A percentile compares a stretch with the other conserved stretches of the same genome.
phyloP scores from a whole-genome alignment of 1,140 invertebrate genomes.

The Penaeus indicus region DNA sequence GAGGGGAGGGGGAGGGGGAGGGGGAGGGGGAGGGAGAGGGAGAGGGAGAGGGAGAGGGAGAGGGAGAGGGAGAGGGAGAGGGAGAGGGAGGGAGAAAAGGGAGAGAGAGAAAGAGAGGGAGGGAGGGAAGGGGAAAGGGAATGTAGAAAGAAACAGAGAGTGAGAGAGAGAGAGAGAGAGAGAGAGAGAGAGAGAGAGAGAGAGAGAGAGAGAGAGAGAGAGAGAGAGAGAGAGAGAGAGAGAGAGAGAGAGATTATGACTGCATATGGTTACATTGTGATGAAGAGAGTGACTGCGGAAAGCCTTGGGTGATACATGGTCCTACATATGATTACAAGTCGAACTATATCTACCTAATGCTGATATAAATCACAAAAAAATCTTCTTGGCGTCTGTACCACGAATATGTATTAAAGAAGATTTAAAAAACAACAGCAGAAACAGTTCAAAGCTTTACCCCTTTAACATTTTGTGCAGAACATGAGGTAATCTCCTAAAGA shows the following conservation, averaged over 20 bases:
- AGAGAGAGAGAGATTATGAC: slow-evolving; percentile 31
- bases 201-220: not conserved
- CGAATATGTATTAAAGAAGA: slow-evolving; percentile 45
- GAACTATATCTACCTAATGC: slow-evolving; percentile 43
- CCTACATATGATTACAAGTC: slow-evolving; percentile 56
- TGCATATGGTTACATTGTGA: slow-evolving; percentile 38
- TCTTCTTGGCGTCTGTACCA: slow-evolving; percentile 23
- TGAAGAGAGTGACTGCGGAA: slow-evolving; percentile 56
- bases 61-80: slow-evolving; percentile 28
- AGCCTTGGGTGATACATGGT: slow-evolving; percentile 55
- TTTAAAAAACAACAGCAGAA: slow-evolving; percentile 47
- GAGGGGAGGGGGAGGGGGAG: too few relatives aligned
- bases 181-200: too few relatives aligned
- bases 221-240: slow-evolving; percentile 16
- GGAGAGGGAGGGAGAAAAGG: too few relatives aligned
- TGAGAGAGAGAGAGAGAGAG: too few relatives aligned
- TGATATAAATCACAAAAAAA: slow-evolving; percentile 49
- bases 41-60: not conserved
- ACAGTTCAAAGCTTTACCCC: slow-evolving; percentile 43
- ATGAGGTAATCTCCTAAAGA: slow-evolving; percentile 43
- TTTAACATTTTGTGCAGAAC: slow-evolving; percentile 29
- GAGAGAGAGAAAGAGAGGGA: not conserved
- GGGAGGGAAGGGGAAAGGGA: too few relatives aligned
- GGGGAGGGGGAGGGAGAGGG: not conserved
- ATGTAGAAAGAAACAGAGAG: too few relatives aligned